A percentile compares a stretch with the other conserved stretches of the same genome.
Conservation (phyloP, 2,113 vertebrate species). For the Phoxinus phoxinus region DNA sequence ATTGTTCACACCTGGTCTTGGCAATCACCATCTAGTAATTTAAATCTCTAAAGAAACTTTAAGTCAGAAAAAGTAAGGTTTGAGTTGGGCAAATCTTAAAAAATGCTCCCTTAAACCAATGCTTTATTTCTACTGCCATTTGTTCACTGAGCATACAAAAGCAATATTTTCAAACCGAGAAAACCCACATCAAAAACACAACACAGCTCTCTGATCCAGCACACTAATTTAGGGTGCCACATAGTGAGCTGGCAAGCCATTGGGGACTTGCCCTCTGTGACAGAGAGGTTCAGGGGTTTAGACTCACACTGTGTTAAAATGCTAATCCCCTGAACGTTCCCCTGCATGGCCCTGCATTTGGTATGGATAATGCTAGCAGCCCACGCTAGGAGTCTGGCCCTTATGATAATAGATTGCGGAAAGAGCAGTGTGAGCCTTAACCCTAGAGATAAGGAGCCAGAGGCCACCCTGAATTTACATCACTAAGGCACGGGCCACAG, state of each 20-base stretch:
- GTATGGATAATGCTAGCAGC: slow-evolving; percentile 61
- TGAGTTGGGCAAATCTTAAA: neutral
- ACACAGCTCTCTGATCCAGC: slow-evolving; percentile 26
- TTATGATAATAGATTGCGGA: slow-evolving; percentile 71
- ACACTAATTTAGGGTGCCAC: slow-evolving; percentile 51
- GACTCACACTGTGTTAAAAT: slow-evolving; percentile 68
- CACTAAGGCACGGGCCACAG: slow-evolving; percentile 61
- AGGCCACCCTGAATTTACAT: slow-evolving; percentile 66
- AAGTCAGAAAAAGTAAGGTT: neutral
- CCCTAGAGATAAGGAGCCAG: slow-evolving; percentile 67
- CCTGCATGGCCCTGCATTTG: slow-evolving; percentile 63
- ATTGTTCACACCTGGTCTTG: neutral
- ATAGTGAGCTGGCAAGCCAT: slow-evolving; percentile 44
- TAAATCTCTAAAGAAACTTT: neutral
- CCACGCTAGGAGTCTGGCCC: slow-evolving; percentile 69
- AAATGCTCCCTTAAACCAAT: neutral
- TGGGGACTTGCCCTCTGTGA: slow-evolving; percentile 58
- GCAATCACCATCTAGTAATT: neutral
- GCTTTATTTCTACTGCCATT: neutral
- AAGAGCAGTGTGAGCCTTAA: slow-evolving; percentile 64
- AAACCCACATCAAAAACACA: slow-evolving; percentile 27
- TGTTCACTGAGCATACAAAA: neutral
- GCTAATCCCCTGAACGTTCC: slow-evolving; percentile 69
- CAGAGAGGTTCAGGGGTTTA: slow-evolving; percentile 56
- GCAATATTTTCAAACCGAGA: neutral